These are phyloP conservation scores for Falcaria lacertinaria DNA, from an alignment of 2,888 invertebrate species.

Conservation along the genomic window DNA sequence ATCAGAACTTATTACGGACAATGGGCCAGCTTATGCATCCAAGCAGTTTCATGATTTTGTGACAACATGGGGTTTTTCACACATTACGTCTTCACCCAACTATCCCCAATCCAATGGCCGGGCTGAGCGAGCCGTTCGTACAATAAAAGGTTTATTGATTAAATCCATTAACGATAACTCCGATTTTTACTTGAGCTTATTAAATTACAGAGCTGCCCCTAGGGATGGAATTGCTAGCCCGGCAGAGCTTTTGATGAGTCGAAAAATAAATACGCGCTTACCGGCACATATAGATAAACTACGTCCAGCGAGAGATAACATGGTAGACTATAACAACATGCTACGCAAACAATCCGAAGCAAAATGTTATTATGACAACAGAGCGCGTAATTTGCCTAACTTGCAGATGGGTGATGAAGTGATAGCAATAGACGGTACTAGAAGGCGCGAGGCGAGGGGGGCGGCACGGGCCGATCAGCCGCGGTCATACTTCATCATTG, in stretches of 20 bases:
- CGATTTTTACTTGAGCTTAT: conserved; percentile 11
- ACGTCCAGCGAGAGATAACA: background rate
- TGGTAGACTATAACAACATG: background rate
- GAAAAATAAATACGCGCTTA: no score
- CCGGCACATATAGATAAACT: no score
- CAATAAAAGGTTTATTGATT: conserved; percentile 14
- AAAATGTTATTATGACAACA: conserved; percentile 1
- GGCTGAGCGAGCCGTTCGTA: conserved; percentile 16
- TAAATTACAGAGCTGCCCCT: conserved; percentile 14
- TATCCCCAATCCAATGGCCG: conserved; percentile 19
- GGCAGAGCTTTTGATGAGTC: conserved; percentile 17
- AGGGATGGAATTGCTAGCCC: conserved; percentile 11
- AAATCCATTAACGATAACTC: conserved; percentile 9
- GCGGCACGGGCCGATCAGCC: conserved; percentile 2
- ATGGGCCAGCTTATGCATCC: conserved; percentile 2
- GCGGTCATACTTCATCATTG: no score
- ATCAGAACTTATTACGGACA: conserved; percentile 2
- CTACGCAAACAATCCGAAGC: background rate
- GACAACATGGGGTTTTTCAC: conserved; percentile 13
- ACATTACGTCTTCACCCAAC: conserved; percentile 15
- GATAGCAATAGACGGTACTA: background rate
- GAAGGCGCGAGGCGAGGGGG: background rate
- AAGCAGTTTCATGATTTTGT: conserved; percentile 11
- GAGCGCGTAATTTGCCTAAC: background rate
- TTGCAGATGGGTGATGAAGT: conserved; percentile 1